phyloP scores from a whole-genome alignment of 2,888 invertebrate genomes.

The Dicycla oo region DNA sequence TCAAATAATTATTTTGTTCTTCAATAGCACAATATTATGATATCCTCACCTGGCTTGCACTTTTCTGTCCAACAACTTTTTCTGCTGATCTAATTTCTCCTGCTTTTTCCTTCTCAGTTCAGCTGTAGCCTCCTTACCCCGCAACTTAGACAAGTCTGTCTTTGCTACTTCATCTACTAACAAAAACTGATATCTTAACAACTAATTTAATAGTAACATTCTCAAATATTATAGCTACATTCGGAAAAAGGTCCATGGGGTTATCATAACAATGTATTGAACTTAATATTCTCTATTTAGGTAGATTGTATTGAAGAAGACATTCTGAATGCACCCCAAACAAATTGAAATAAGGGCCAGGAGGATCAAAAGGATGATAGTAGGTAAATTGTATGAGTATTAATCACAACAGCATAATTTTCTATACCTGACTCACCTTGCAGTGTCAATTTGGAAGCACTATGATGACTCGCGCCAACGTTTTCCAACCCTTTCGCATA shows the following conservation, averaged over 20 bases:
- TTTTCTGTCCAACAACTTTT: conserved; percentile 83
- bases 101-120: conserved; percentile 80
- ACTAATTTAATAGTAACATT: neutral
- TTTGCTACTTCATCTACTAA: conserved; percentile 70
- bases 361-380: neutral
- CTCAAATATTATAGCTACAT: neutral
- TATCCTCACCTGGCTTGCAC: conserved; percentile 80
- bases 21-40: neutral
- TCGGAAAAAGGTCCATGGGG: neutral
- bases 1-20: neutral
- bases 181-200: conserved; percentile 11
- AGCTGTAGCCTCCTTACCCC: conserved; percentile 82
- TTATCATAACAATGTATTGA: neutral
- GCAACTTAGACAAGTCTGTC: conserved; percentile 79
- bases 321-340: neutral
- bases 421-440: conserved; percentile 68
- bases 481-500: conserved; percentile 79
- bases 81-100: conserved; percentile 82
- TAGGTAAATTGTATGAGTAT: neutral
- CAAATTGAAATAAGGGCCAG: neutral
- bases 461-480: conserved; percentile 82
- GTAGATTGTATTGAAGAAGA: neutral
- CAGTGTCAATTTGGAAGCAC: conserved; percentile 73
- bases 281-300: neutral
- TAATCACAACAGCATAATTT: neutral